A percentile compares a stretch with the other conserved stretches of the same genome.
Conservation (phyloP, 2,797 vertebrate species). For the Heteromormyrus szaboi region DNA sequence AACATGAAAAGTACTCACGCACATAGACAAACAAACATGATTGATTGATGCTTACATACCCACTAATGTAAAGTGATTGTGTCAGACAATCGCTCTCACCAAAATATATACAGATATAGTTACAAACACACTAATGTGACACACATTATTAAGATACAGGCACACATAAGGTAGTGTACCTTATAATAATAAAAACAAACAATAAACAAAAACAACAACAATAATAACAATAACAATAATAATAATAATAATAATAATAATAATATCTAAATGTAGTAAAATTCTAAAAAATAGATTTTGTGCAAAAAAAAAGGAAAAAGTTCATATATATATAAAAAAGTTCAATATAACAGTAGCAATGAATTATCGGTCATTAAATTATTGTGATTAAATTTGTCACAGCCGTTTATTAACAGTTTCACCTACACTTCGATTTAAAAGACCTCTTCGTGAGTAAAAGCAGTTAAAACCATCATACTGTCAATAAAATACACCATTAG, state of each 20-base stretch:
- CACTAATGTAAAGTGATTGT: neutral
- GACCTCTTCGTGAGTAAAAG: conserved; percentile 47
- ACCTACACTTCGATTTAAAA: neutral
- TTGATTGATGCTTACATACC: neutral
- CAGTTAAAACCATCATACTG: conserved; percentile 11
- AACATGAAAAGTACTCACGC: neutral
- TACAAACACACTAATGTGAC: neutral
- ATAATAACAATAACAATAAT: neutral
- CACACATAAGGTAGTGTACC: neutral
- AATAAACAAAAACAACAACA: neutral
- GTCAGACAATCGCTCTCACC: neutral
- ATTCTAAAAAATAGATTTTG: neutral
- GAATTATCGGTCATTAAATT: neutral
- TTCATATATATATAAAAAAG: too few species aligned
- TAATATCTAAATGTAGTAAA: neutral
- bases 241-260: neutral
- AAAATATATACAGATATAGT: neutral
- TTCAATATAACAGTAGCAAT: neutral
- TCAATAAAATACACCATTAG: neutral
- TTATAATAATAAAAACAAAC: neutral
- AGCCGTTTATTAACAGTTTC: neutral
- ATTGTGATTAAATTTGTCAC: neutral
- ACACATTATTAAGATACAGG: neutral
- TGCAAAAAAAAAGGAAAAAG: neutral
- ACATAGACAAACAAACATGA: neutral